Conservation (phyloP, 2,113 vertebrate genomes). For the Chaenocephalus aceratus region DNA sequence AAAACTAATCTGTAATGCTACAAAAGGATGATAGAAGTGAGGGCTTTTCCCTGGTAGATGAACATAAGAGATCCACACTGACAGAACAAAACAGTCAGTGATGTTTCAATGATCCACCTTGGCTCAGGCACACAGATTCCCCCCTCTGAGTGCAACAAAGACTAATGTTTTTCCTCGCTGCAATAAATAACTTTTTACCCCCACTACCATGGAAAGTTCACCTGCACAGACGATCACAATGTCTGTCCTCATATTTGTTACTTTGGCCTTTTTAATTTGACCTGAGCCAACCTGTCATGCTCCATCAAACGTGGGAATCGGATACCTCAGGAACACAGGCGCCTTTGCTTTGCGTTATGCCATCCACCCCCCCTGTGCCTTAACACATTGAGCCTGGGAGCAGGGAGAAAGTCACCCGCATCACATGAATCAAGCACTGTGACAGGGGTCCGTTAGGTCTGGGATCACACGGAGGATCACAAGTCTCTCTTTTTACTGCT, state of each 20-base stretch:
- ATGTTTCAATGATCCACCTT: slow-evolving; percentile 73
- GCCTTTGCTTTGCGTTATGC: slow-evolving; percentile 64
- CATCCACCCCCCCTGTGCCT: slow-evolving; percentile 24
- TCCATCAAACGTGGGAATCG: slow-evolving; percentile 77
- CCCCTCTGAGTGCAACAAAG: slow-evolving; percentile 36
- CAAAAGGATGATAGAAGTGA: slow-evolving; percentile 21
- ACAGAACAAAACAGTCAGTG: slow-evolving; percentile 46
- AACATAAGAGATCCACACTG: slow-evolving; percentile 33
- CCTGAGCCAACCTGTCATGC: slow-evolving; percentile 77
- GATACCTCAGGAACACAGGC: slow-evolving; percentile 77
- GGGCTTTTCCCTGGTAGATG: slow-evolving; percentile 41
- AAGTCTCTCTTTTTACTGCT: slow-evolving; percentile 76
- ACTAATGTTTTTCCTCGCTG: slow-evolving; percentile 59
- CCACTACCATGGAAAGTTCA: slow-evolving; percentile 61
- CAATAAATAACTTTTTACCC: slow-evolving; percentile 73
- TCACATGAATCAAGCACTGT: slow-evolving; percentile 82
- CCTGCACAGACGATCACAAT: slow-evolving; percentile 60
- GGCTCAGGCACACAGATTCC: slow-evolving; percentile 27
- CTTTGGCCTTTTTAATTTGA: slow-evolving; percentile 63
- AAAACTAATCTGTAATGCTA: slow-evolving; percentile 8
- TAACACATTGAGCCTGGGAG: slow-evolving; percentile 66
- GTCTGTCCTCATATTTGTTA: slow-evolving; percentile 71
- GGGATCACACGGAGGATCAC: slow-evolving; percentile 78
- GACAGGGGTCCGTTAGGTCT: slow-evolving; percentile 74
- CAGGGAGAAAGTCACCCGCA: slow-evolving; percentile 69